These are phyloP conservation scores for Andrena hattorfiana DNA, from an alignment of 2,888 invertebrate species.

Conservation along the genomic window DNA sequence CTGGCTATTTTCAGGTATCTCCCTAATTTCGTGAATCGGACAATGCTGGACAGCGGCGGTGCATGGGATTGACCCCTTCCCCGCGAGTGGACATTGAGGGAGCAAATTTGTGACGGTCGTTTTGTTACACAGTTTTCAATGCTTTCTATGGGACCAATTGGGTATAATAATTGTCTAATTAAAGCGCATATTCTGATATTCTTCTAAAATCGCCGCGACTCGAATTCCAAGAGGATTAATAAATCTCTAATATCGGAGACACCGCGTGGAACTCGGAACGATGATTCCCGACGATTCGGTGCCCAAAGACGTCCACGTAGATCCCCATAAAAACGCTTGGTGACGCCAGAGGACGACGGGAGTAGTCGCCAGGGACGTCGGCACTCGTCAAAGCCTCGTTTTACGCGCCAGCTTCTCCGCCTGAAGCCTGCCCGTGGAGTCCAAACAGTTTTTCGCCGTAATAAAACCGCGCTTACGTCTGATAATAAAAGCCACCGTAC, in stretches of 20 bases:
- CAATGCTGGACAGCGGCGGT: constrained; percentile 14
- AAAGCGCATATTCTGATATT: no score
- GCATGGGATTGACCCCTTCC: constrained; percentile 35
- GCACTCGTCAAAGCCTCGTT: constrained; percentile 72
- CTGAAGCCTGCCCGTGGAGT: constrained; percentile 42
- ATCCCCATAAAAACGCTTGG: neutral
- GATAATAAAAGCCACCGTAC: constrained; percentile 80
- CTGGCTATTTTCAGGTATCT: constrained; percentile 73
- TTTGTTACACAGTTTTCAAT: neutral
- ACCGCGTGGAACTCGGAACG: neutral
- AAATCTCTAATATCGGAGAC: neutral
- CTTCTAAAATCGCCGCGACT: no score
- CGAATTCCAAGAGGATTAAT: neutral
- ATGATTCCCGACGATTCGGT: neutral
- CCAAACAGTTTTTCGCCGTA: constrained; percentile 77
- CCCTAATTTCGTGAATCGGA: constrained; percentile 68
- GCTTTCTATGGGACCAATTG: no score
- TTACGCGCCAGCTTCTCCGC: constrained; percentile 42
- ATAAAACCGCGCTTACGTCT: constrained; percentile 78
- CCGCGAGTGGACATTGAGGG: neutral
- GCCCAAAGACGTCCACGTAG: neutral
- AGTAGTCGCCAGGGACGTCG: constrained; percentile 45
- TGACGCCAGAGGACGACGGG: constrained; percentile 23
- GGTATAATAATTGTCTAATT: no score
- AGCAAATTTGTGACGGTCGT: constrained; percentile 4